phyloP scores from a whole-genome alignment of 2,888 invertebrate genomes.

The Metallyticus violacea region DNA sequence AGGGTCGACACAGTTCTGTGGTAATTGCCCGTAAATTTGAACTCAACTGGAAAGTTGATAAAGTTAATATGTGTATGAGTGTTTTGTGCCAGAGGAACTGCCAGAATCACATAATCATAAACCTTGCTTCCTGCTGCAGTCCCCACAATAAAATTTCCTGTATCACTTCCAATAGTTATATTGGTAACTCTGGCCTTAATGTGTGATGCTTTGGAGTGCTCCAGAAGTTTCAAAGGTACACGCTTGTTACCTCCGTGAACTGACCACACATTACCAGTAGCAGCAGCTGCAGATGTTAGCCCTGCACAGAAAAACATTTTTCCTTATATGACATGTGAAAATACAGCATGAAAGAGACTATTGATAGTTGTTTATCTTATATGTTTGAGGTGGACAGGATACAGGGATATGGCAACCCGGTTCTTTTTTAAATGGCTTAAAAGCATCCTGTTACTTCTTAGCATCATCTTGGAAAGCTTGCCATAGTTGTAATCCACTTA shows the following conservation, averaged over 20 bases:
- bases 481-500: no score
- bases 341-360: no score
- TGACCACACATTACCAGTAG: constrained; percentile 53
- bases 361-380: no score
- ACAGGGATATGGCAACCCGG: no score
- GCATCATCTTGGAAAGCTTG: no score
- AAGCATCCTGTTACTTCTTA: no score
- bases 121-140: constrained; percentile 16
- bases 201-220: constrained; percentile 46
- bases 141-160: constrained; percentile 32
- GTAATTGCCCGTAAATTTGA: constrained; percentile 46
- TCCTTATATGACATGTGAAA: no score
- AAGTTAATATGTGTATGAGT: constrained; percentile 48
- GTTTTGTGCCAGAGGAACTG: constrained; percentile 53
- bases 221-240: constrained; percentile 46
- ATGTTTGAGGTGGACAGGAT: no score
- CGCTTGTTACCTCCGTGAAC: constrained; percentile 58
- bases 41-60: constrained; percentile 44
- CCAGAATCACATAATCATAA: constrained; percentile 59
- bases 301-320: constrained; percentile 37
- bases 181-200: constrained; percentile 43
- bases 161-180: constrained; percentile 39
- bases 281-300: constrained; percentile 54
- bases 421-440: no score
- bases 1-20: constrained; percentile 54